Base-by-base conservation (phyloP, 35 echinoderm and acorn worm species). In the Hemicentrotus pulcherrimus region DNA sequence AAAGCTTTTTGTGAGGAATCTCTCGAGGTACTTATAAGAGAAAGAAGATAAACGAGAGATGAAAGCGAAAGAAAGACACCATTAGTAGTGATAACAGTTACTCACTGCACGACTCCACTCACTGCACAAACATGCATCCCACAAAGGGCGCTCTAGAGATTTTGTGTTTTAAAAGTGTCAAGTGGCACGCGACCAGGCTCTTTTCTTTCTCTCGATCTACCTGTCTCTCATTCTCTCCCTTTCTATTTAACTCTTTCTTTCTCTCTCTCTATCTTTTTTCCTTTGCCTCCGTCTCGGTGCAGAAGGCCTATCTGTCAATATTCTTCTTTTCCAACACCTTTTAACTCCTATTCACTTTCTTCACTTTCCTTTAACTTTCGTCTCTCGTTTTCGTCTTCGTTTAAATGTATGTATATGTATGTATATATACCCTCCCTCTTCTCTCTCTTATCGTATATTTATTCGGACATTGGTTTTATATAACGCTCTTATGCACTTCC, bases 91-190 rank as follows among this genome's bases (percentile, higher is more conserved):
- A 78, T 24, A 78, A 78, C 65, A 78, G 65, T 78, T 78, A 78
- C 65, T 78, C 65, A 22, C 65, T 78, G 65, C 65, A 78, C 19
- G 65, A n/a, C 65, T 78, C 65, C 65, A 78, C 65, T 78, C 65
- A 78, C 22, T 78, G 65, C 22, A 78, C 65, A 78, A 78, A 78
- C 2, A 78, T 78, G 6, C 65, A 6, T 28, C 65, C 65, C n/a
- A 78, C 65, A 78, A 78, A 78, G 65, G 65, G 65, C 19, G 65
- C 65, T 78, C 65, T 22, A 4, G 65, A 78, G 65, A 78, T n/a
- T 78, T 78, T 78, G 65, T 78, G 65, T 78, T 78, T 78, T 78
- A 78, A 78, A 78, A 78, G 65, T 78, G 65, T 78, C 65, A 78
- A 78, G 65, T n/a, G 65, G 65, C 65, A 78, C 65, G 65, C 65